These are phyloP conservation scores for Andrena dorsata DNA, from an alignment of 2,888 invertebrate genomes.

Conservation along the genomic window DNA sequence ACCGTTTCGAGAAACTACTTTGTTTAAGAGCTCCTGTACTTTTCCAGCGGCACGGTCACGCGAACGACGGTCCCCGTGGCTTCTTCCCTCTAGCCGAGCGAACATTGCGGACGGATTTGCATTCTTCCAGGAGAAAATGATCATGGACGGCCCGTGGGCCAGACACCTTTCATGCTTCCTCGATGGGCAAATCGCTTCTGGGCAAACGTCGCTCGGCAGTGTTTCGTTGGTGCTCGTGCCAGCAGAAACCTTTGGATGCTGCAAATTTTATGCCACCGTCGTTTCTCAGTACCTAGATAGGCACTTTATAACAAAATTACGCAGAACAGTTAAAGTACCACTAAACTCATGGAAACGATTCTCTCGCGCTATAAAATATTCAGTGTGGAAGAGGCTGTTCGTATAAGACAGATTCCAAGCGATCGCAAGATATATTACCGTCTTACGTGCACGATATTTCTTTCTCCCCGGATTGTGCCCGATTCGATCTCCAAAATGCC, in stretches of 20 bases:
- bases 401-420: neutral
- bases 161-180: neutral
- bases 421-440: neutral
- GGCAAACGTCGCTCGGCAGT: neutral
- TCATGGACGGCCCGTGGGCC: neutral
- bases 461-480: neutral
- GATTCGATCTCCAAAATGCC: neutral
- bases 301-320: too few species aligned
- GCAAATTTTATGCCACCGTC: neutral
- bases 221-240: neutral
- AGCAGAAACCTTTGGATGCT: neutral
- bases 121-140: conserved; percentile 33
- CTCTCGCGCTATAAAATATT: too few species aligned
- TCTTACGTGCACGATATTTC: neutral
- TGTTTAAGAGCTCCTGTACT: conserved; percentile 46
- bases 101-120: conserved; percentile 43
- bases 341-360: too few species aligned
- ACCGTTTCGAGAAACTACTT: conserved; percentile 62
- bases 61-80: conserved; percentile 39
- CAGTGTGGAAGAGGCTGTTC: too few species aligned
- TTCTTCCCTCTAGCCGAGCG: conserved; percentile 4
- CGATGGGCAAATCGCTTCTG: conserved; percentile 8
- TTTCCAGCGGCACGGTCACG: conserved; percentile 59
- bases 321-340: too few species aligned
- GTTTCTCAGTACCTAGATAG: too few species aligned